phyloP scores from a whole-genome alignment of 2,113 vertebrate species.

The Hippopotamus amphibius region DNA sequence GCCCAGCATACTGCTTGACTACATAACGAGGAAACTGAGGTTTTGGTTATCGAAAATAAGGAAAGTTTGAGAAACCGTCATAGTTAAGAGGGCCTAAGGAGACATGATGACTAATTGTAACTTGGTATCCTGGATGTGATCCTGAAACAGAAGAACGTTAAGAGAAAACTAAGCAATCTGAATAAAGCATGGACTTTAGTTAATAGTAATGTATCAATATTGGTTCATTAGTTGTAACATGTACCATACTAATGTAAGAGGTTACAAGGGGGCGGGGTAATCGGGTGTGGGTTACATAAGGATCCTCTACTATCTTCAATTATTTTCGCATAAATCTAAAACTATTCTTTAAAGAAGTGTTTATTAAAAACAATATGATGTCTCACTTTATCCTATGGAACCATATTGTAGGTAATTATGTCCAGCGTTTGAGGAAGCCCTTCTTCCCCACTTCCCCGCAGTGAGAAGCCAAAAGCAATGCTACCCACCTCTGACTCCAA shows the following conservation, averaged over 20 bases:
- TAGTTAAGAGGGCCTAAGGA: not conserved
- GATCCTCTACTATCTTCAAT: not conserved
- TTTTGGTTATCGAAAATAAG: constrained; percentile 44
- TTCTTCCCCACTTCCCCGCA: not conserved
- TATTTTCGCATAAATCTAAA: constrained; percentile 18
- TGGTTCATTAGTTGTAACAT: not conserved
- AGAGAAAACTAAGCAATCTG: not conserved
- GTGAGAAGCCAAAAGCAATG: constrained; percentile 18
- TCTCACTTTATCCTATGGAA: not conserved
- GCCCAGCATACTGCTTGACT: not conserved
- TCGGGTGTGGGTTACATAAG: not conserved
- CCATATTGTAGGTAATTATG: not conserved
- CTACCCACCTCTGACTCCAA: not conserved
- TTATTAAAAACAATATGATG: not conserved
- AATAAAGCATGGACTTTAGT: not conserved
- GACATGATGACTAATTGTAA: not conserved
- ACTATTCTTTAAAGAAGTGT: not conserved
- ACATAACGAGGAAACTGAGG: not conserved
- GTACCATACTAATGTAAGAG: not conserved
- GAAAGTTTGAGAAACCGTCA: not conserved
- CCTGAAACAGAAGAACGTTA: not conserved
- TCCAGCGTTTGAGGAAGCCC: not conserved
- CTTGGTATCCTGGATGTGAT: not conserved
- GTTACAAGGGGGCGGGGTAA: not conserved
- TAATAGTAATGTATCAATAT: not conserved